Percentiles rank a stretch among this genome's conserved stretches.
Conservation (phyloP, 1,140 invertebrate genomes). For the Adoxophyes honmai region DNA sequence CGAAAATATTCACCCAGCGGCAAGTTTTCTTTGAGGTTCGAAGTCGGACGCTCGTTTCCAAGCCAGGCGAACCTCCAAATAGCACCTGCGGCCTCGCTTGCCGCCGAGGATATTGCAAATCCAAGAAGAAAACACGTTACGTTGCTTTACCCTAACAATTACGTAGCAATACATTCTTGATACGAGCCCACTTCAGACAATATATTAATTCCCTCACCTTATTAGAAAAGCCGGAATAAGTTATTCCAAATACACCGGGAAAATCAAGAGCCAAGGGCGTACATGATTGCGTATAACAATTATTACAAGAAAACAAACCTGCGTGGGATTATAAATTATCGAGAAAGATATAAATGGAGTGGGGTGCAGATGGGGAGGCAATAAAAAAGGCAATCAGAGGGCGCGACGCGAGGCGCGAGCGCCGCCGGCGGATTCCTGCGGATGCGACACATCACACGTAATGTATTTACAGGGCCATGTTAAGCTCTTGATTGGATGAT, state of each 20-base stretch:
- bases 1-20: no score
- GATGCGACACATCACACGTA: slow-evolving; percentile 25
- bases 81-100: no score
- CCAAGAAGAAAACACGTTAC: no score
- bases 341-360: slow-evolving; percentile 11
- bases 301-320: slow-evolving; percentile 10
- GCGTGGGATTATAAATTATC: slow-evolving; percentile 11
- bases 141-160: no score
- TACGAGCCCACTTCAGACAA: no score
- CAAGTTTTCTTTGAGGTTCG: no score
- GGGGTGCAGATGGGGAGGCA: slow-evolving; percentile 11
- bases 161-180: no score
- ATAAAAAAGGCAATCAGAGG: slow-evolving; percentile 29
- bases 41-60: no score
- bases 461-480: slow-evolving; percentile 26
- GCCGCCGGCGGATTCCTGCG: slow-evolving; percentile 23
- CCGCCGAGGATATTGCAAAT: no score
- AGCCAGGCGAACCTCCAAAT: no score
- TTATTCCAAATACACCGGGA: background rate
- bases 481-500: slow-evolving; percentile 34
- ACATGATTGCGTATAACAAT: background rate
- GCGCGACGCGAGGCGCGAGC: slow-evolving; percentile 11
- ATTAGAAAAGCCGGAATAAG: background rate
- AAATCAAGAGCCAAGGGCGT: background rate
- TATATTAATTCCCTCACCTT: no score